Evolutionary conservation across 2,113 vertebrate species (phyloP), one percentile per base, ranked within the genome.

Genomic region (Gopherus flavomarginatus): DNA sequence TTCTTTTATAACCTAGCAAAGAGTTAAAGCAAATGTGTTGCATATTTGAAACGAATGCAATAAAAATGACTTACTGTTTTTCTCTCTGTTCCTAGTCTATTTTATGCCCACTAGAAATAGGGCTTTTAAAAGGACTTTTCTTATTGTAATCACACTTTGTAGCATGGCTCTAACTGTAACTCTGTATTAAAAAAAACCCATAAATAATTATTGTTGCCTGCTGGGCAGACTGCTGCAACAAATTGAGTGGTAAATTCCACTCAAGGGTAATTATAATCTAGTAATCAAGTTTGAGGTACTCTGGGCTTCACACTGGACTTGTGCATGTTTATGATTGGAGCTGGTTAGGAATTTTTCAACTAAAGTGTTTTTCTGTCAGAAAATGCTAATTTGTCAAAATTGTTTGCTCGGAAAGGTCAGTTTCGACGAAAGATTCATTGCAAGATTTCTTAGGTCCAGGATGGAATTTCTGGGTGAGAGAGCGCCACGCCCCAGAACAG

Each of bases 221-320:
- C 87, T 78, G 94, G 90, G 88, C 85, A 90, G 69, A 82, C 77
- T 59, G 77, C 93, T 94, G 77, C 83, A 94, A 38, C 27, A 82
- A 82, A 80, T 84, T 27, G 85, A 89, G 59, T 69, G 0, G 0
- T 54, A 87, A 87, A 93, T 94, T 95, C 88, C 57, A 50, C 50
- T 14, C 50, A 94, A 72, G 54, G 81, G 44, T 86, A 89, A 89
- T 89, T 93, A 78, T 82, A 44, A 89, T 78, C 77, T 81, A 44
- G 52, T 69, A 21, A 38, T 50, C 29, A 62, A 29, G 59, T 12
- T 31, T 31, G 59, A 62, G 59, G 12, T 31, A 29, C 29, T 62
- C 59, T 62, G 59, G 78, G 87, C 93, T 86, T 85, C 69, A 5
- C 44, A 8, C 21, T 80, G 52, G 53, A 38, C 54, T 91, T 62